Evolutionary conservation across 2,797 vertebrate genomes (phyloP), one percentile per base, ranked within the genome.

Genomic region (Cryptoblepharus egeriae): DNA sequence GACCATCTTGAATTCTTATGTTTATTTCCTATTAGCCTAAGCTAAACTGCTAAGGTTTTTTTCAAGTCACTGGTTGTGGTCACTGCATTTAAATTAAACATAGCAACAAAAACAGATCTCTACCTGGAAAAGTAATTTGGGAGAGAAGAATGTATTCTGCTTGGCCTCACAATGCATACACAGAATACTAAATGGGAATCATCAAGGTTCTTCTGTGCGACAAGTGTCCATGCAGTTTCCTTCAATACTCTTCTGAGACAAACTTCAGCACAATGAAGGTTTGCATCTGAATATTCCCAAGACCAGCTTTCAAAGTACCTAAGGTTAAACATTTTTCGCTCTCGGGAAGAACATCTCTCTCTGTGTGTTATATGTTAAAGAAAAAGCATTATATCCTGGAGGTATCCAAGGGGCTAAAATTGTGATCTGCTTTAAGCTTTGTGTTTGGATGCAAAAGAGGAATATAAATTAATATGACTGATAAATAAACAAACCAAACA

Each of bases 301-400:
- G 83, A 88, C 91, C 20, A 83, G 89, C 91, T 89, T 92, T 93
- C 90, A 93, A 86, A 92, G 90, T 84, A 89, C 88, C 88, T 90
- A 89, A 93, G 91, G 92, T 93, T 92, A 92, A 92, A 91, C 93
- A 92, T 93, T 91, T 88, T 90, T 92, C 89, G 83, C 80, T 93
- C 91, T 89, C 86, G 85, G 92, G 93, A 91, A 90, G 90, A 91
- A 87, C 90, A 83, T 91, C 88, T 92, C 92, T 92, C 91, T 85
- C 88, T 92, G 81, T 88, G 88, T 88, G 87, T 91, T 77, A 3
- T 69, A 52, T 1, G 35, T 61, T 79, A 74, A 84, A 88, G 70
- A 84, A 80, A 92, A 87, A 67, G 84, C 82, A 90, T 90, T 91
- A 85, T 55, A 84, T 85, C 88, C 70, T 83, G 82, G 85, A 90